Percentiles rank a stretch among this genome's conserved stretches.
These are phyloP conservation scores for Paracyclopina nana DNA, from an alignment of 1,140 invertebrate species.

Conservation along the genomic window DNA sequence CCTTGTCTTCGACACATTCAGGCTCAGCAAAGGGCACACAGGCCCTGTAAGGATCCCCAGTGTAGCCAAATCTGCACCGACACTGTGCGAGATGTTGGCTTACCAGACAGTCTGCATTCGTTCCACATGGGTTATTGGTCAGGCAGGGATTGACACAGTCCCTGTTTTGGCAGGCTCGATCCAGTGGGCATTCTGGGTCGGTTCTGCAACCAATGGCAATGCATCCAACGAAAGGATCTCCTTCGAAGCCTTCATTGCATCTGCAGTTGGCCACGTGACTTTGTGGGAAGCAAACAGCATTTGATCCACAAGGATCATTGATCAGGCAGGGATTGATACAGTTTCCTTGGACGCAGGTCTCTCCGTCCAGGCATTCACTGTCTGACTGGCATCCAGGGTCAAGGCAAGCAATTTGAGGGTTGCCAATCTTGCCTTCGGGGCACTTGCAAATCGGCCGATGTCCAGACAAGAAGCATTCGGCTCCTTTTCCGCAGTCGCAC, in stretches of 20 bases:
- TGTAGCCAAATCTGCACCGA: conserved; percentile 44
- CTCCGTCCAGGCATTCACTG: conserved; percentile 49
- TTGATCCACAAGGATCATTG: conserved; percentile 51
- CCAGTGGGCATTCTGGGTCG: conserved; percentile 63
- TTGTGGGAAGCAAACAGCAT: conserved; percentile 57
- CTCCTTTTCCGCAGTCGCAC: conserved; percentile 64
- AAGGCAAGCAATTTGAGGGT: conserved; percentile 55
- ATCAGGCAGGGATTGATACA: conserved; percentile 62
- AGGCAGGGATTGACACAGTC: conserved; percentile 69
- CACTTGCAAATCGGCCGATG: conserved; percentile 70
- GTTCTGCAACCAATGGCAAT: conserved; percentile 60
- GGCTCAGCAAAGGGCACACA: conserved; percentile 46
- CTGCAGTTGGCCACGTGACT: conserved; percentile 52
- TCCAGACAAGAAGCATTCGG: conserved; percentile 54
- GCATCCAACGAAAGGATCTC: conserved; percentile 51
- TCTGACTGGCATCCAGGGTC: conserved; percentile 53
- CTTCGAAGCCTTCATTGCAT: conserved; percentile 54
- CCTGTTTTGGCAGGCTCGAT: conserved; percentile 59
- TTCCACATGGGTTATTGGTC: conserved; percentile 46
- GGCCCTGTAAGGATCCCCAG: conserved; percentile 57
- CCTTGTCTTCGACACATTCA: conserved; percentile 54
- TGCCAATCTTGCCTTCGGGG: conserved; percentile 54
- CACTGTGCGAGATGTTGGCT: conserved; percentile 61
- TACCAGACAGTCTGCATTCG: conserved; percentile 50
- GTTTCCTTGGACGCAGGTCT: conserved; percentile 58